A percentile compares a stretch with the other conserved stretches of the same genome.
Evolutionary conservation across 2,888 invertebrate species (phyloP).

Genomic region (Yponomeuta plumbellus): DNA sequence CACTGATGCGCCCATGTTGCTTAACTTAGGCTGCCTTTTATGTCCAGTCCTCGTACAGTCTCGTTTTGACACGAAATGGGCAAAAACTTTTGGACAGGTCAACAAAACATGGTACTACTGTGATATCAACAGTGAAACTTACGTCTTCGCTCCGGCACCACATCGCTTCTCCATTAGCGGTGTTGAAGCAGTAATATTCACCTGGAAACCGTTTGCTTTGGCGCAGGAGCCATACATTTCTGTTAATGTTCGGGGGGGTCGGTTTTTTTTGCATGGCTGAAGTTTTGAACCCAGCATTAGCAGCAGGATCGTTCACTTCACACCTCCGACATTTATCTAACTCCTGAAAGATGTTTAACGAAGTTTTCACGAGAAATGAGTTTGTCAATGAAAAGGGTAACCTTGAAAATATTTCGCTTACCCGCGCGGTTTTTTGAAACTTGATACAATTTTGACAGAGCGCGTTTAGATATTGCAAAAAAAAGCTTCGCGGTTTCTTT

Average conservation of each 20-base stretch:
- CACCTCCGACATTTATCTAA: not conserved
- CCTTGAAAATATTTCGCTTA: not conserved
- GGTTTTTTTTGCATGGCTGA: not conserved
- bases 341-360: not conserved
- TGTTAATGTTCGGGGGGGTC: not conserved
- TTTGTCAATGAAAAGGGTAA: not conserved
- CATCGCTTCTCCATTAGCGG: not conserved
- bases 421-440: not conserved
- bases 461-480: too few species aligned
- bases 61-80: too few species aligned
- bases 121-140: not conserved
- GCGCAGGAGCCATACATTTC: not conserved
- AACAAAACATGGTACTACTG: too few species aligned
- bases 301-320: not conserved
- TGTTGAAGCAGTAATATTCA: not conserved
- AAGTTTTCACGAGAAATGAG: not conserved
- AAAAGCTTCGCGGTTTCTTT: too few species aligned
- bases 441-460: too few species aligned
- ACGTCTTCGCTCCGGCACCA: not conserved
- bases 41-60: too few species aligned
- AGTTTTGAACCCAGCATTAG: not conserved
- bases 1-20: too few species aligned
- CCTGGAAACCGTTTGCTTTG: not conserved
- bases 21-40: too few species aligned
- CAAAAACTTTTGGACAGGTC: too few species aligned